These are phyloP conservation scores for Temnothorax nylanderi DNA, from an alignment of 1,140 invertebrate species.

Conservation along the genomic window DNA sequence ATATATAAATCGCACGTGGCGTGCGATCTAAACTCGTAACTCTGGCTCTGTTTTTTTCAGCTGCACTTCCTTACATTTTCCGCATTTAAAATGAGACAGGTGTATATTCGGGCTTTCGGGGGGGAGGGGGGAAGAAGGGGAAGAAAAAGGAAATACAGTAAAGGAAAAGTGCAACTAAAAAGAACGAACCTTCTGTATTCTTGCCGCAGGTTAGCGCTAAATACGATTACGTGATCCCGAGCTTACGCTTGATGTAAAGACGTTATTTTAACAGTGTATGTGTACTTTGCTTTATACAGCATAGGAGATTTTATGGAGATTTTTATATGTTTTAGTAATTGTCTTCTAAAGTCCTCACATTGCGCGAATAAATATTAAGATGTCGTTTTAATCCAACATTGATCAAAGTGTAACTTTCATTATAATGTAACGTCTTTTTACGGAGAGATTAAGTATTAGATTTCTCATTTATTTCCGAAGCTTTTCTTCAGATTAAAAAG, in stretches of 20 bases:
- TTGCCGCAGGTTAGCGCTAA: conserved; percentile 41
- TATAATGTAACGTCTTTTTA: not conserved
- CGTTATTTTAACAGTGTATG: conserved; percentile 19
- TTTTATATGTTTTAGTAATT: not conserved
- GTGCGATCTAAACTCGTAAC: conserved; percentile 40
- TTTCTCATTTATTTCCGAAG: not conserved
- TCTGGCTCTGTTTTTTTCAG: conserved; percentile 30
- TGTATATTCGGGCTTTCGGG: conserved; percentile 43
- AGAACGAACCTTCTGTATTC: conserved; percentile 29
- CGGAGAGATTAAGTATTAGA: not conserved
- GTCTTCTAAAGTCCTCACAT: not conserved
- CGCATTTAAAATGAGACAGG: conserved; percentile 53
- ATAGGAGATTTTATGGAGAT: not conserved
- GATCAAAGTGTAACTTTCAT: not conserved
- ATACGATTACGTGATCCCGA: conserved; percentile 41
- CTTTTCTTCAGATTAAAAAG: not conserved
- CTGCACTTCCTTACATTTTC: conserved; percentile 56
- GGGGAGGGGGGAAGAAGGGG: not conserved
- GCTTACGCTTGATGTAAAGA: not conserved
- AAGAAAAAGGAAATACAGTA: conserved; percentile 2
- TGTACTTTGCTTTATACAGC: not conserved
- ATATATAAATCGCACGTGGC: conserved; percentile 52
- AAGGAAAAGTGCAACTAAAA: conserved; percentile 57
- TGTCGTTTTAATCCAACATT: not conserved
- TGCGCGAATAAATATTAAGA: not conserved